A percentile compares a stretch with the other conserved stretches of the same genome.
phyloP scores from a whole-genome alignment of 2,113 vertebrate species.

The Serilophus lunatus region DNA sequence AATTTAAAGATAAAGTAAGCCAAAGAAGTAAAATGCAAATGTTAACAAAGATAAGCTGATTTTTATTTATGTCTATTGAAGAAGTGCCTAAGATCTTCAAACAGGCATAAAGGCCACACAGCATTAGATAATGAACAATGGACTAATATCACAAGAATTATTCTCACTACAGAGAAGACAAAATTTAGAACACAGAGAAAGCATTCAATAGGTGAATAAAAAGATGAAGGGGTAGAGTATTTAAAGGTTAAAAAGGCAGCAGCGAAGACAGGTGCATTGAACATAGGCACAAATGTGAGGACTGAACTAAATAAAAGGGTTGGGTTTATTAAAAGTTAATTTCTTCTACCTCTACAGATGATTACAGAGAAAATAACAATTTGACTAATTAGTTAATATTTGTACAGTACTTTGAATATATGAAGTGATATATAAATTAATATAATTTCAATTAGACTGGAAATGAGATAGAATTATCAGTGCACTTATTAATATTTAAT shows the following conservation, averaged over 20 bases:
- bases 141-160: background rate
- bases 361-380: constrained; percentile 58
- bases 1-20: constrained; percentile 34
- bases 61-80: background rate
- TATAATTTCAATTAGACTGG: constrained; percentile 57
- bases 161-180: background rate
- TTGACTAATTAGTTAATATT: constrained; percentile 64
- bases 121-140: background rate
- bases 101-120: background rate
- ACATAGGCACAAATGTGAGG: background rate
- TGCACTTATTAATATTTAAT: constrained; percentile 61
- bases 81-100: background rate
- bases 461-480: constrained; percentile 54
- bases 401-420: constrained; percentile 43
- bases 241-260: constrained; percentile 19
- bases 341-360: constrained; percentile 21
- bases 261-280: background rate
- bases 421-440: constrained; percentile 52
- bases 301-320: constrained; percentile 14
- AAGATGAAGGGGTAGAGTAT: background rate
- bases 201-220: background rate
- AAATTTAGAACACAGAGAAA: background rate
- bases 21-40: background rate
- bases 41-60: constrained; percentile 10
- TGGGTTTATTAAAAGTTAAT: constrained; percentile 37